Conservation (phyloP, 2,113 vertebrate species). For the Gymnarchus niloticus region DNA sequence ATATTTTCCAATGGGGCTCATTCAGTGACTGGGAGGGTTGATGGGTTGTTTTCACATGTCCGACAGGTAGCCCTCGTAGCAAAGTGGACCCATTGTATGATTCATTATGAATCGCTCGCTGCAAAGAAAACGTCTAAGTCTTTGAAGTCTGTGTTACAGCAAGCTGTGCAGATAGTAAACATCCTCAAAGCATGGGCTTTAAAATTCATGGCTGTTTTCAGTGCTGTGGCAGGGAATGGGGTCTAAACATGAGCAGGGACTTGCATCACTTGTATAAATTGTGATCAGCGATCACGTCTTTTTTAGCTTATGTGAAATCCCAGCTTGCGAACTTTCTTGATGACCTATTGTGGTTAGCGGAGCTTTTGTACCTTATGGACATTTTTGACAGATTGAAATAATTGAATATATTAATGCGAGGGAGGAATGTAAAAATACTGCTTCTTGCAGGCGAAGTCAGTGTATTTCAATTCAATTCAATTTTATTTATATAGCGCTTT, state of each 20-base stretch:
- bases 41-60: neutral
- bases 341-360: too few relatives aligned
- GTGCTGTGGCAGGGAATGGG: neutral
- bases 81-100: neutral
- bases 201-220: neutral
- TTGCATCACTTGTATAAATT: too few relatives aligned
- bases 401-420: too few relatives aligned
- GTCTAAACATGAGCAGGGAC: neutral
- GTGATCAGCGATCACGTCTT: too few relatives aligned
- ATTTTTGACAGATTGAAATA: too few relatives aligned
- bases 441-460: too few relatives aligned
- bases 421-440: too few relatives aligned
- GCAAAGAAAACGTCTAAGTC: neutral
- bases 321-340: too few relatives aligned
- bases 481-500: too few relatives aligned
- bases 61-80: neutral
- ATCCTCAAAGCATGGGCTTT: neutral
- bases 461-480: too few relatives aligned
- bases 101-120: neutral
- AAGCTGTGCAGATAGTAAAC: neutral
- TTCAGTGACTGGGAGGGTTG: neutral
- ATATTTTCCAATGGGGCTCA: neutral
- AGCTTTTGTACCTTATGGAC: too few relatives aligned
- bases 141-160: neutral
- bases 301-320: too few relatives aligned